A percentile compares a stretch with the other conserved stretches of the same genome.
phyloP scores from a whole-genome alignment of 1,140 invertebrate genomes.

The Caenorhabditis elegans region WBcel235 BX284606.5:5312501-5313000 shows the following conservation, averaged over 20 bases:
- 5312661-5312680: constrained; percentile 29
- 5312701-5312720: constrained; percentile 11
- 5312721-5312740: constrained; percentile 16
- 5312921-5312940: background rate
- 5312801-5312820: constrained; percentile 13
- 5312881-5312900: background rate
- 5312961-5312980: background rate
- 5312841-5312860: no score
- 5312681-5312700: constrained; percentile 24
- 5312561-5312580: no score
- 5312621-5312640: constrained; percentile 26
- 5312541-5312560: no score
- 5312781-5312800: constrained; percentile 29
- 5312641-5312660: constrained; percentile 27
- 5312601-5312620: background rate
- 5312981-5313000: background rate
- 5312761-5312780: constrained; percentile 26
- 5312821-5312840: background rate
- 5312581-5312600: no score
- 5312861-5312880: background rate
- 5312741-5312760: background rate
- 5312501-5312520: no score
- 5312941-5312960: background rate
- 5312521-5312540: no score
- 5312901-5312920: constrained; percentile 6